These are phyloP conservation scores for Leucoma salicis DNA, from an alignment of 2,888 invertebrate species.

Conservation along the genomic window DNA sequence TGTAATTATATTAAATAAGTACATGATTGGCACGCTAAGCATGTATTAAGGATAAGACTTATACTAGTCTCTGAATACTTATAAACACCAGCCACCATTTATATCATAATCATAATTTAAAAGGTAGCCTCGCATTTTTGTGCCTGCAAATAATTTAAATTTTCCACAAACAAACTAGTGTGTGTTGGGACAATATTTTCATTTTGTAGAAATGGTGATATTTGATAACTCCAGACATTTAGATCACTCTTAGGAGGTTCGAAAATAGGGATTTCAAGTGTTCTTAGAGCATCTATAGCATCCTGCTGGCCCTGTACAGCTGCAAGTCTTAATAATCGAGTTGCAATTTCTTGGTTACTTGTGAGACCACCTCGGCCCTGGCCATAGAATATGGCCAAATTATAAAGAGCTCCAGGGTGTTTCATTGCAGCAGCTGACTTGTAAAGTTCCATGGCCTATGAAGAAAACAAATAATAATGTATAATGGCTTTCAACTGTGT, in stretches of 20 bases:
- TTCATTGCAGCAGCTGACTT: slow-evolving; percentile 83
- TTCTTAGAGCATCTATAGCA: slow-evolving; percentile 78
- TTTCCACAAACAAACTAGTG: slow-evolving; percentile 61
- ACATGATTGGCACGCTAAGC: slow-evolving; percentile 19
- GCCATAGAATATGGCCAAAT: slow-evolving; percentile 85
- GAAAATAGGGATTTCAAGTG: slow-evolving; percentile 45
- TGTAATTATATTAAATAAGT: slow-evolving; percentile 18
- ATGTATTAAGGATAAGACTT: background rate
- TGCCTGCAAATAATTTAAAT: slow-evolving; percentile 46
- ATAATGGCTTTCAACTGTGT: no score
- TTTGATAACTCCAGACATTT: slow-evolving; percentile 44
- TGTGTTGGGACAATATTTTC: slow-evolving; percentile 54
- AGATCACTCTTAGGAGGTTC: slow-evolving; percentile 37
- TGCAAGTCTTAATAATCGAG: slow-evolving; percentile 73
- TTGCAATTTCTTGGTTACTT: slow-evolving; percentile 73
- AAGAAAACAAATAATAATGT: slow-evolving; percentile 2
- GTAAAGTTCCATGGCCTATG: slow-evolving; percentile 85
- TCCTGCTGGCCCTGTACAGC: slow-evolving; percentile 83
- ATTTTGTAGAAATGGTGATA: slow-evolving; percentile 37
- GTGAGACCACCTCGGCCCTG: slow-evolving; percentile 84
- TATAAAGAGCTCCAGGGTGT: slow-evolving; percentile 86
- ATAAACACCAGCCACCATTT: slow-evolving; percentile 19
- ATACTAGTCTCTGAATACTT: slow-evolving; percentile 1
- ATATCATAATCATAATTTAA: slow-evolving; percentile 21
- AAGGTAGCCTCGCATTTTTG: slow-evolving; percentile 44